Percentiles rank a stretch among this genome's conserved stretches.
These are phyloP conservation scores for Mirza zaza DNA, from an alignment of 2,113 vertebrate genomes.

Conservation along the genomic window DNA sequence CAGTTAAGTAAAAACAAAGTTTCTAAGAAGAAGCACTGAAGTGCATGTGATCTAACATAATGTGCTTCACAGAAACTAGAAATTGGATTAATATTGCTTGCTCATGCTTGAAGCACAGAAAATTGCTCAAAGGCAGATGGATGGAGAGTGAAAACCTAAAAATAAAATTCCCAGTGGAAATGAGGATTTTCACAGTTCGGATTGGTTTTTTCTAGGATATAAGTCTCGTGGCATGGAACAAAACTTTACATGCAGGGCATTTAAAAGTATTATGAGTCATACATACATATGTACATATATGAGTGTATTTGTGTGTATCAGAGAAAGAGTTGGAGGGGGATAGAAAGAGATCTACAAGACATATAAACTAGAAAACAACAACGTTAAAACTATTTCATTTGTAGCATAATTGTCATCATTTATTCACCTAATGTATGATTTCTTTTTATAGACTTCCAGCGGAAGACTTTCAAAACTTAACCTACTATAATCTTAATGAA, in stretches of 20 bases:
- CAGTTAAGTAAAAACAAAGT: slow-evolving; percentile 78
- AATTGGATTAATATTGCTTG: slow-evolving; percentile 88
- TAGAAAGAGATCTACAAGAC: not conserved
- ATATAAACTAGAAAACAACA: not conserved
- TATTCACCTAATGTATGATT: not conserved
- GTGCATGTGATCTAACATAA: slow-evolving; percentile 83
- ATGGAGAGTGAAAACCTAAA: slow-evolving; percentile 83
- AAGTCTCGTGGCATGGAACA: slow-evolving; percentile 63
- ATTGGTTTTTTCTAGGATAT: slow-evolving; percentile 79
- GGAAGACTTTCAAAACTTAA: not conserved
- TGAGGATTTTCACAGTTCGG: slow-evolving; percentile 82
- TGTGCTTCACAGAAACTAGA: slow-evolving; percentile 82
- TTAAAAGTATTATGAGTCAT: slow-evolving; percentile 35
- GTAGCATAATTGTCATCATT: not conserved
- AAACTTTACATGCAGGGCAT: slow-evolving; percentile 58
- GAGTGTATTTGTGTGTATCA: not conserved
- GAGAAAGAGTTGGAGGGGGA: not conserved
- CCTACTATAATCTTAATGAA: not conserved
- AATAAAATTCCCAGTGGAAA: slow-evolving; percentile 86
- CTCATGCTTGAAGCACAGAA: slow-evolving; percentile 86
- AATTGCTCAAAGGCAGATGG: slow-evolving; percentile 86
- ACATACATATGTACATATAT: not conserved
- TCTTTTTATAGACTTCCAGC: not conserved
- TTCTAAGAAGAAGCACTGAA: slow-evolving; percentile 73
- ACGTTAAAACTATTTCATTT: not conserved